A percentile compares a stretch with the other conserved stretches of the same genome.
These are phyloP conservation scores for Arenaria interpres DNA, from an alignment of 2,113 vertebrate genomes.

Conservation along the genomic window DNA sequence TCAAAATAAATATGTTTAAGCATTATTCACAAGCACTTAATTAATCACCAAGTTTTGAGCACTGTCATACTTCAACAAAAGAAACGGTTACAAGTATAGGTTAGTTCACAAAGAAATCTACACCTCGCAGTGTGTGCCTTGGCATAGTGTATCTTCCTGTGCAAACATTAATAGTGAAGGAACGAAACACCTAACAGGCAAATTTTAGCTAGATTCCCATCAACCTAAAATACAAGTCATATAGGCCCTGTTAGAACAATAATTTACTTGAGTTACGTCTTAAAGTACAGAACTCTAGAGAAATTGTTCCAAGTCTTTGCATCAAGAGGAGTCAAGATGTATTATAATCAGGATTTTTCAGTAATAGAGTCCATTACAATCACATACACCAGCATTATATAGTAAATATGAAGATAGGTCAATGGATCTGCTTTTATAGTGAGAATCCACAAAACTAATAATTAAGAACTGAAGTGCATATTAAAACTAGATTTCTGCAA, in stretches of 20 bases:
- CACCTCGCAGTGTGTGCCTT: not conserved
- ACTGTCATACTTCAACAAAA: not conserved
- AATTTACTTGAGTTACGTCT: not conserved
- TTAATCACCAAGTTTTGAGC: not conserved
- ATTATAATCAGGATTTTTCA: not conserved
- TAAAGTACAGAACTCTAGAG: not conserved
- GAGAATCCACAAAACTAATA: not conserved
- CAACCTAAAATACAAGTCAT: not conserved
- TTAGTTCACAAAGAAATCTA: not conserved
- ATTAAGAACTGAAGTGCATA: too few species aligned
- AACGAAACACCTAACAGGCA: not conserved
- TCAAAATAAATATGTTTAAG: not conserved
- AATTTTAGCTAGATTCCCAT: not conserved
- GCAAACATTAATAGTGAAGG: not conserved
- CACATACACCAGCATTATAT: rapidly evolving
- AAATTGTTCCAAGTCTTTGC: not conserved
- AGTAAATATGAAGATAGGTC: not conserved
- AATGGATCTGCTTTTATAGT: not conserved
- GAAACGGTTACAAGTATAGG: not conserved
- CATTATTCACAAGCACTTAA: not conserved
- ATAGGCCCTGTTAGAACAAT: not conserved
- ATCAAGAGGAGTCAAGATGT: not conserved
- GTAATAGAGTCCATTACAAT: not conserved
- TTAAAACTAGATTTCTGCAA: not conserved
- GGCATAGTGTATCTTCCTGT: not conserved